Evolutionary conservation across 2,113 vertebrate species (phyloP).

Genomic region (Leucopsar rothschildi): DNA sequence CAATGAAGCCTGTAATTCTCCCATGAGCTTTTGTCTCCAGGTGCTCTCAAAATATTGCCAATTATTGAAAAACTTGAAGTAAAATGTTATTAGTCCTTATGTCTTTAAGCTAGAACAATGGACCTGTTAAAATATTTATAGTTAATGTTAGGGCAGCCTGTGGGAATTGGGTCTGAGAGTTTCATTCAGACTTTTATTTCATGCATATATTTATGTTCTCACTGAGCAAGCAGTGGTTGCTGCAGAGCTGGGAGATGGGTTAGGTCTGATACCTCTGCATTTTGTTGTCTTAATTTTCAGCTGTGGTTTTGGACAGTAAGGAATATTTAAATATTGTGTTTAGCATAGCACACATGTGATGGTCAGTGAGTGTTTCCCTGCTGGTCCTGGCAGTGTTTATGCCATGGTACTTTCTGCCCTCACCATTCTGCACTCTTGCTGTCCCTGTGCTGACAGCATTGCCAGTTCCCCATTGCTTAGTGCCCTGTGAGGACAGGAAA

Average conservation of each 20-base stretch:
- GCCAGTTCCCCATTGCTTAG: neutral
- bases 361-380: neutral
- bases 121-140: neutral
- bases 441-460: neutral
- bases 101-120: neutral
- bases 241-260: neutral
- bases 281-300: neutral
- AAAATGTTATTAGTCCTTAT: neutral
- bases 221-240: neutral
- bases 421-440: neutral
- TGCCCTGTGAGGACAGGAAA: neutral
- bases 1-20: neutral
- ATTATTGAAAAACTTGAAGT: neutral
- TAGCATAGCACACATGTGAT: neutral
- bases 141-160: neutral
- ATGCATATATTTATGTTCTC: neutral
- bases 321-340: neutral
- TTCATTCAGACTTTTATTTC: neutral
- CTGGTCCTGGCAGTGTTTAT: neutral
- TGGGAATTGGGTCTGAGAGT: neutral
- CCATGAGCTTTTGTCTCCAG: slow-evolving; percentile 13
- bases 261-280: neutral
- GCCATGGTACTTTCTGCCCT: neutral
- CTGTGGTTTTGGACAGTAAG: neutral
- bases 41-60: slow-evolving; percentile 17